These are phyloP conservation scores for Heliconius ethilla DNA, from an alignment of 2,888 invertebrate genomes.

Conservation along the genomic window DNA sequence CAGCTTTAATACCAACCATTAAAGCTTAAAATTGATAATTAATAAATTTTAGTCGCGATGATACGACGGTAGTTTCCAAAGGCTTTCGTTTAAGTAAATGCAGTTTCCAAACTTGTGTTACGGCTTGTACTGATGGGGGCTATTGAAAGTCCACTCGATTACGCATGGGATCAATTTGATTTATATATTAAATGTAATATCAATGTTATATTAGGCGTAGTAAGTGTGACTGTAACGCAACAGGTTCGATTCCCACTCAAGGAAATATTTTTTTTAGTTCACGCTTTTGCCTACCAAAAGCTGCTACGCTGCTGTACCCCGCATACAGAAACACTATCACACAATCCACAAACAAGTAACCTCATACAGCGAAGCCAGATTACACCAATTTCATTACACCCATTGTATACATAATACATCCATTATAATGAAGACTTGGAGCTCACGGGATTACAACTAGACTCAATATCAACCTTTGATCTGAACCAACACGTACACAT, in stretches of 20 bases:
- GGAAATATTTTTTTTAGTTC: too few relatives aligned
- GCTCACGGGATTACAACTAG: constrained; percentile 32
- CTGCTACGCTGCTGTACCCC: too few relatives aligned
- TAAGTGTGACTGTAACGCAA: too few relatives aligned
- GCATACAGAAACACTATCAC: not conserved
- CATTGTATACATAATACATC: not conserved
- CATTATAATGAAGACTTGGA: constrained; percentile 31
- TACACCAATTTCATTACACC: constrained; percentile 6
- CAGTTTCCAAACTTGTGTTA: constrained; percentile 52
- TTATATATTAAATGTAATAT: constrained; percentile 8
- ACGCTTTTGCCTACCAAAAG: too few relatives aligned
- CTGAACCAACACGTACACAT: constrained; percentile 27
- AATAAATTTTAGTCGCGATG: constrained; percentile 29
- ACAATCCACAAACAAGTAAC: not conserved
- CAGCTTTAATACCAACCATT: constrained; percentile 18
- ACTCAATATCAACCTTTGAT: constrained; percentile 33
- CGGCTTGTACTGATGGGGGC: constrained; percentile 41
- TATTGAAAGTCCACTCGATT: constrained; percentile 37
- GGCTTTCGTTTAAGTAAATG: constrained; percentile 60
- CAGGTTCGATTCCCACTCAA: too few relatives aligned
- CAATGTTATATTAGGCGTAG: not conserved
- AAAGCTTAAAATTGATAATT: constrained; percentile 27
- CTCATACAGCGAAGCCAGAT: not conserved
- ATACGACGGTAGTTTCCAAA: constrained; percentile 60
- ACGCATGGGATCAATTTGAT: constrained; percentile 34